Base-by-base conservation (phyloP, 2,113 vertebrate genomes). In the Suricata suricatta region DNA sequence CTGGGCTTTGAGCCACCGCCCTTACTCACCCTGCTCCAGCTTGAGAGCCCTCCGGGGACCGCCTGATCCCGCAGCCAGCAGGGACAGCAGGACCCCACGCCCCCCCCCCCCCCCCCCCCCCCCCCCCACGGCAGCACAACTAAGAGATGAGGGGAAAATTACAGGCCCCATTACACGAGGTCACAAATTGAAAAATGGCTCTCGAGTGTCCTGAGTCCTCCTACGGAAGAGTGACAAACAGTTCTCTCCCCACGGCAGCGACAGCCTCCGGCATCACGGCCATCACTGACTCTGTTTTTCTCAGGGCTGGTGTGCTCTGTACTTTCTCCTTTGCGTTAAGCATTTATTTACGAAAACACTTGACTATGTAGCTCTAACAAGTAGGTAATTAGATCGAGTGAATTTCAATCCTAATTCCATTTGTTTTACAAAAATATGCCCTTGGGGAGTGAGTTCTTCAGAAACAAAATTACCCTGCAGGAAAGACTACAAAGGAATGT, bases 301-400 rank as follows among this genome's bases (percentile, higher is more conserved):
- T 76, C 54, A 16, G 9, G 50, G 9, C 74, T 69, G 29, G 66
- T 71, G 33, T 50, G 44, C 19, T 41, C 19, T 68, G 11, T 17
- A 60, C 13, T 92, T 71, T 35, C 63, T 23, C 0, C 3, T 84
- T 47, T 77, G 23, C 16, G 44, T 93, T 79, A 69, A 54, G 38
- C 47, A 57, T 85, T 92, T 68, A 90, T n/a, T 93, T 76, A 94
- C 27, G 84, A 52, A 90, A 97, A 64, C 64, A 60, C 14, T 60
- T 60, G 54, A 90, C 2, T 90, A 90, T 47, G 3, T 21, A 69
- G 41, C 14, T 93, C 92, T 88, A 82, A 29, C 85, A 83, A 93
- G 19, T 19, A 86, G 79, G n/a, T 68, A 69, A 72, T 74, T 50
- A 80, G 0, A 1, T 17, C 57, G 27, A 41, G 89, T 50, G 68